These are phyloP conservation scores for Tetraneura akinire DNA, from an alignment of 1,140 invertebrate genomes.

Conservation along the genomic window DNA sequence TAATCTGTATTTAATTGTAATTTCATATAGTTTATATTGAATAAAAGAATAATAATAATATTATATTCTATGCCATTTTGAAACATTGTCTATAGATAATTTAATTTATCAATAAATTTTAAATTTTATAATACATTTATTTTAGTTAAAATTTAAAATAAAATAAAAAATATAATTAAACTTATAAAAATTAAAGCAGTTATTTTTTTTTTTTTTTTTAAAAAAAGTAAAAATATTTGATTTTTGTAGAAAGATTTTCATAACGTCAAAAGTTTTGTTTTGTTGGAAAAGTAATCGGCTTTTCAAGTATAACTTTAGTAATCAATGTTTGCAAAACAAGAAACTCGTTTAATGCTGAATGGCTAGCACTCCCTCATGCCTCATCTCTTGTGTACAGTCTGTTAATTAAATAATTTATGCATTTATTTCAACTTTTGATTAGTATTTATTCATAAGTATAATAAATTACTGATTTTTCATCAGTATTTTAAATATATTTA, in stretches of 20 bases:
- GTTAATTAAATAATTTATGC: slow-evolving; percentile 47
- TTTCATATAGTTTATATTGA: too few species aligned
- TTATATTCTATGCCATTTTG: too few species aligned
- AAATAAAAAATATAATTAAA: neutral
- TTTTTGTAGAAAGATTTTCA: slow-evolving; percentile 14
- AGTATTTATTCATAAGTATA: slow-evolving; percentile 45
- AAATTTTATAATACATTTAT: too few species aligned
- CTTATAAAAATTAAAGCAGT: neutral
- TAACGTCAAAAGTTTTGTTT: slow-evolving; percentile 29
- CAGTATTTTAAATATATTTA: slow-evolving; percentile 24
- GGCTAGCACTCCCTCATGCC: slow-evolving; percentile 4
- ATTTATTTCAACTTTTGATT: slow-evolving; percentile 39
- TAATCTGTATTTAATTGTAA: too few species aligned
- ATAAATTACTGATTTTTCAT: slow-evolving; percentile 13
- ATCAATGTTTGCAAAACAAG: slow-evolving; percentile 45
- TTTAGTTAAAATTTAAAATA: neutral
- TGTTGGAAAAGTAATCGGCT: slow-evolving; percentile 34
- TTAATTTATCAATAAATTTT: too few species aligned
- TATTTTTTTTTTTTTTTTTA: slow-evolving; percentile 11
- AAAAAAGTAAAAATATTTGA: neutral
- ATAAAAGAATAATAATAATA: too few species aligned
- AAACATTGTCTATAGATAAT: too few species aligned
- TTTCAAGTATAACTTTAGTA: slow-evolving; percentile 45
- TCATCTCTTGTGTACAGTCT: neutral
- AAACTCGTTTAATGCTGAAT: slow-evolving; percentile 43